These are phyloP conservation scores for Artemia sp. DNA, from an alignment of 2,888 invertebrate genomes.

Conservation along the genomic window DNA sequence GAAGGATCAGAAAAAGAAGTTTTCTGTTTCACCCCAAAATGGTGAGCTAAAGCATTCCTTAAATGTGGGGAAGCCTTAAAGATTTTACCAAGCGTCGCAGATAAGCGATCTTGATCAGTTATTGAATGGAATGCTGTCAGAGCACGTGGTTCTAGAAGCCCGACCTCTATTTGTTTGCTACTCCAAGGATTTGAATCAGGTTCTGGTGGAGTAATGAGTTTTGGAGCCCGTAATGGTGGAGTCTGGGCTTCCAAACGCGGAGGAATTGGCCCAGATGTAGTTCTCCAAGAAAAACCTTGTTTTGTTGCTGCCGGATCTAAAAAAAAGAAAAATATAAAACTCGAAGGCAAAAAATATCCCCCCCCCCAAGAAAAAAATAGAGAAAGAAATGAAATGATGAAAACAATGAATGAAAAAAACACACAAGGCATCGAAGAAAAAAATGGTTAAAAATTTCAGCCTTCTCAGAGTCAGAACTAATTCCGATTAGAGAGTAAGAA, in stretches of 20 bases:
- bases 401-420: no score
- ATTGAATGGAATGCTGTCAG: slow-evolving; percentile 4
- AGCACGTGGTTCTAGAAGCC: slow-evolving; percentile 7
- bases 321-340: neutral
- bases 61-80: slow-evolving; percentile 6
- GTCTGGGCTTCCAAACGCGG: slow-evolving; percentile 6
- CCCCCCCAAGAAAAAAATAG: no score
- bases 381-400: no score
- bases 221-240: neutral
- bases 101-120: neutral
- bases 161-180: neutral
- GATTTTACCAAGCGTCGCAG: slow-evolving; percentile 2
- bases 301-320: neutral
- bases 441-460: no score
- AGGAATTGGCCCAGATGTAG: slow-evolving; percentile 5
- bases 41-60: slow-evolving; percentile 11
- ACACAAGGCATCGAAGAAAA: no score
- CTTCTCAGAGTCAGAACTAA: no score
- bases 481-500: no score
- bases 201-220: neutral
- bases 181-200: slow-evolving; percentile 11
- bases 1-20: neutral
- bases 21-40: neutral
- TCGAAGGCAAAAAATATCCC: neutral
- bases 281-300: neutral